These are phyloP conservation scores for Euzophera pinguis DNA, from an alignment of 2,888 invertebrate genomes.

Conservation along the genomic window DNA sequence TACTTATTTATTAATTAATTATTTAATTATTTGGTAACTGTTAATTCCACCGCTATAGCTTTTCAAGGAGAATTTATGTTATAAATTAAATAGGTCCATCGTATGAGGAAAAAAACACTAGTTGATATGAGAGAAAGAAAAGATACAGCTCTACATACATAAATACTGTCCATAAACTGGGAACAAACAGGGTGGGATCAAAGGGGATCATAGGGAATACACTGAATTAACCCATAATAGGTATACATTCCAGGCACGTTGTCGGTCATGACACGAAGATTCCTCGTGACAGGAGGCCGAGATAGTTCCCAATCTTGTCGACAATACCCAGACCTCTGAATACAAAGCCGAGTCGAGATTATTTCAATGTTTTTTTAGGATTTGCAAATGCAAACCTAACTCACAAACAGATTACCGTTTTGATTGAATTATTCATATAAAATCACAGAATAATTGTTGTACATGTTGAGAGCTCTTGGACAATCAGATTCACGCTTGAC, in stretches of 20 bases:
- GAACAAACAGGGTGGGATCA: not conserved
- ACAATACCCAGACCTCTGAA: conserved; percentile 15
- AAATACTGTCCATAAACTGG: no score
- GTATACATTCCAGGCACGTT: conserved; percentile 54
- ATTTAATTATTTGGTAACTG: no score
- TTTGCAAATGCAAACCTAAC: not conserved
- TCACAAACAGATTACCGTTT: not conserved
- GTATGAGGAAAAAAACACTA: no score
- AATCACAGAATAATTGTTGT: conserved; percentile 27
- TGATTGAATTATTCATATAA: not conserved
- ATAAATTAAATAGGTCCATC: no score
- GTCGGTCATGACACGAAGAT: conserved; percentile 35
- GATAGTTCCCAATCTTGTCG: conserved; percentile 26
- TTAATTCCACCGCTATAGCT: no score
- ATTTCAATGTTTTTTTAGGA: conserved; percentile 15
- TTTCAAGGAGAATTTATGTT: no score
- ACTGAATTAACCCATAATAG: conserved; percentile 30
- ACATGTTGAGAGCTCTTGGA: conserved; percentile 64
- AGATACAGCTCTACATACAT: no score
- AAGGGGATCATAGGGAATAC: not conserved
- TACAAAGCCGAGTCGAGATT: conserved; percentile 18
- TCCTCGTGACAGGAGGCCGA: conserved; percentile 31
- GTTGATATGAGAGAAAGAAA: no score
- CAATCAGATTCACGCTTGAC: conserved; percentile 61
- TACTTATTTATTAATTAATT: no score